phyloP scores from a whole-genome alignment of 1,140 invertebrate species.

The Drosophila ohnishii region DNA sequence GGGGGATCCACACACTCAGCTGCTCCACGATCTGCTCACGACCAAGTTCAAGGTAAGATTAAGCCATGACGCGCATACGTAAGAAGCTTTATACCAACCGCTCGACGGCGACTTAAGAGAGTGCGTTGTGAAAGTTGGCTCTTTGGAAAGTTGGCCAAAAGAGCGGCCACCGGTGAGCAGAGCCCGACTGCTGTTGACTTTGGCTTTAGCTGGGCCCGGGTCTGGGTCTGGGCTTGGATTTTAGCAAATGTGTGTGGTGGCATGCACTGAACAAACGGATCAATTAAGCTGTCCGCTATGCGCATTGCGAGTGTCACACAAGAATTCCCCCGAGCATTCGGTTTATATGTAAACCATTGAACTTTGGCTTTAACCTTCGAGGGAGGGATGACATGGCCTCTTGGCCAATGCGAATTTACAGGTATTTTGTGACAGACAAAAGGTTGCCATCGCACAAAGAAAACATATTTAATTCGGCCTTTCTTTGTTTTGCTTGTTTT shows the following conservation, averaged over 20 bases:
- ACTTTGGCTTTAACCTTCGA: constrained; percentile 22
- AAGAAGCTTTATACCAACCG: constrained; percentile 82
- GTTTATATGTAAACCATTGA: constrained; percentile 38
- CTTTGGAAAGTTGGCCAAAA: constrained; percentile 68
- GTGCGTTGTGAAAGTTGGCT: constrained; percentile 69
- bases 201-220: constrained; percentile 8
- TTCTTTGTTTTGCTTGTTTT: background rate
- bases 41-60: constrained; percentile 83
- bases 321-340: constrained; percentile 22
- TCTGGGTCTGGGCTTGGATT: constrained; percentile 7
- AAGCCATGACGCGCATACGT: constrained; percentile 83
- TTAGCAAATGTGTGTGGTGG: constrained; percentile 42
- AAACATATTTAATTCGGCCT: constrained; percentile 12
- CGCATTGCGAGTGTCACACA: constrained; percentile 52
- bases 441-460: constrained; percentile 8
- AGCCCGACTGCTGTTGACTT: constrained; percentile 13
- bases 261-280: constrained; percentile 50
- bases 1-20: constrained; percentile 10
- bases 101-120: constrained; percentile 47
- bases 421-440: constrained; percentile 18
- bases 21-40: constrained; percentile 66
- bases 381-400: background rate
- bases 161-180: constrained; percentile 13
- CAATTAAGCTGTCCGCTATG: constrained; percentile 70
- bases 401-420: constrained; percentile 4